phyloP scores from a whole-genome alignment of 2,888 invertebrate genomes.

The Pherbina coryleti region DNA sequence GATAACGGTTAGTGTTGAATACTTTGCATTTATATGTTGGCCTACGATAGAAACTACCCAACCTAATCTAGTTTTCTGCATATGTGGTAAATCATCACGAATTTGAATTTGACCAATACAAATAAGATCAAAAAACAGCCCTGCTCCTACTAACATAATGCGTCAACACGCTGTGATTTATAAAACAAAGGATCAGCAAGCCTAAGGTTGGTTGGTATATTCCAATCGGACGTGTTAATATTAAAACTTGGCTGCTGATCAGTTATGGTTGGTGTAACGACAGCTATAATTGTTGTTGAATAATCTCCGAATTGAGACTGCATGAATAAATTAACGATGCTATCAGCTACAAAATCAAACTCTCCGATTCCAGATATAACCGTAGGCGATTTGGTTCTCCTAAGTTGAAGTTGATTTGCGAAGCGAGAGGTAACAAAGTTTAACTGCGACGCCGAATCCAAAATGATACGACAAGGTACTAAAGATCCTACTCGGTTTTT shows the following conservation, averaged over 20 bases:
- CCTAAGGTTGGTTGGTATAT: conserved; percentile 44
- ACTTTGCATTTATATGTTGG: background rate
- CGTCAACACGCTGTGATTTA: conserved; percentile 44
- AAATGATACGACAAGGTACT: conserved; percentile 21
- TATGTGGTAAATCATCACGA: conserved; percentile 36
- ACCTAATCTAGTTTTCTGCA: conserved; percentile 46
- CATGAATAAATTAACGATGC: conserved; percentile 11
- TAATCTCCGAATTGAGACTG: conserved; percentile 16
- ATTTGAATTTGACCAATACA: conserved; percentile 46
- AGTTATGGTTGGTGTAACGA: conserved; percentile 45
- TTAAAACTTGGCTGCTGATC: too few species aligned
- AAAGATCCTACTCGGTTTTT: conserved; percentile 8
- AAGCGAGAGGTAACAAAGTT: conserved; percentile 30
- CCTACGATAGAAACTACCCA: conserved; percentile 47
- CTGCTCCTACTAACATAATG: conserved; percentile 48
- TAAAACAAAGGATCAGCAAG: too few species aligned
- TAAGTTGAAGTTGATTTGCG: conserved; percentile 29
- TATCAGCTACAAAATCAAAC: conserved; percentile 25
- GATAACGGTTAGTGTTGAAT: background rate
- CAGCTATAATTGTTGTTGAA: conserved; percentile 37
- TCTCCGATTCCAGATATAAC: conserved; percentile 40
- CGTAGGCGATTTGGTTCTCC: background rate
- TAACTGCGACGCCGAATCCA: conserved; percentile 35
- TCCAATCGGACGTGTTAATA: conserved; percentile 31
- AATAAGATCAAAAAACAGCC: conserved; percentile 47